Percentiles rank a stretch among this genome's conserved stretches.
Conservation (phyloP, 2,797 vertebrate species). For the Pipistrellus nathusii region DNA sequence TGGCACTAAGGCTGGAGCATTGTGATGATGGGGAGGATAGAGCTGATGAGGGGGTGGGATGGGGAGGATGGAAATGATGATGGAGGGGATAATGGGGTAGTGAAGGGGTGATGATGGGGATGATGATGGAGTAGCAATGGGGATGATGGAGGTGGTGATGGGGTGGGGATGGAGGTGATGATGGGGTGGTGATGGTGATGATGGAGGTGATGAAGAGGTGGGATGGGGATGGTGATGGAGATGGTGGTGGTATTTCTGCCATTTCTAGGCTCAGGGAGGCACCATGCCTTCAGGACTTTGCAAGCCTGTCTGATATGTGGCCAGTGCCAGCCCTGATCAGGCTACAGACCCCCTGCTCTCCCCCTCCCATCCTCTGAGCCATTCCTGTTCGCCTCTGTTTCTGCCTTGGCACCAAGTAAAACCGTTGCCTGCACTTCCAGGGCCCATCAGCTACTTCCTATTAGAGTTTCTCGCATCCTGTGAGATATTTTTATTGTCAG, state of each 20-base stretch:
- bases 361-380: neutral
- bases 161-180: accelerated
- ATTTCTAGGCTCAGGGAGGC: neutral
- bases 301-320: neutral
- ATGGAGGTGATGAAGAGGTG: accelerated
- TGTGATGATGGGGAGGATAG: neutral
- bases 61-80: accelerated
- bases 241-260: neutral
- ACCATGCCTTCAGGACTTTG: neutral
- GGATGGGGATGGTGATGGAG: accelerated
- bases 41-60: neutral
- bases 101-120: accelerated
- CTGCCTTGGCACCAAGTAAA: constrained; percentile 65
- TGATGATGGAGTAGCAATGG: accelerated
- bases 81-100: accelerated
- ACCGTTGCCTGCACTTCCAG: constrained; percentile 70
- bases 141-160: accelerated
- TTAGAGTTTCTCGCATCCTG: constrained; percentile 81
- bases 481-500: constrained; percentile 87
- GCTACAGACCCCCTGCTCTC: neutral
- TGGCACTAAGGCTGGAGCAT: too few relatives aligned
- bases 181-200: neutral
- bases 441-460: constrained; percentile 78
- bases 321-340: neutral
- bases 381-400: neutral